Conservation (phyloP, 2,888 invertebrate species). For the Lepidocyrtoides sp. region DNA sequence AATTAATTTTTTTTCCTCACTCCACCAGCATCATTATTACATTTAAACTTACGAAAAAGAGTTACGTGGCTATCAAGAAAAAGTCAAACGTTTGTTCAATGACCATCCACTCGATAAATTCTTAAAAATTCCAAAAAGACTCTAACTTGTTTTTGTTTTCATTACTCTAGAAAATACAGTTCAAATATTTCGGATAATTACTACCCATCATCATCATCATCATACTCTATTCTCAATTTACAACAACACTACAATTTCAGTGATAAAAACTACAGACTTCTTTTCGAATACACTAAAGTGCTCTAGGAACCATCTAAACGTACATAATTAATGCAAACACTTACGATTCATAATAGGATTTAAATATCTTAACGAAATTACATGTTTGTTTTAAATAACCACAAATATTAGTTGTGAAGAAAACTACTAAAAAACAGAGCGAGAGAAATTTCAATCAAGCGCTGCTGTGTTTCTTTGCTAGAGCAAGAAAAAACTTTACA, state of each 20-base stretch:
- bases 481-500: no score
- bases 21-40: background rate
- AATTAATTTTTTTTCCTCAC: background rate
- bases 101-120: constrained; percentile 36
- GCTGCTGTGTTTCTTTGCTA: no score
- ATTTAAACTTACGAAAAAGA: constrained; percentile 8
- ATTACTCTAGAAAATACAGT: no score
- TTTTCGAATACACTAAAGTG: background rate
- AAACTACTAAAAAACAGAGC: background rate
- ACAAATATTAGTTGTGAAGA: no score
- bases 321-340: background rate
- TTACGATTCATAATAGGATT: background rate
- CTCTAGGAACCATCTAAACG: background rate
- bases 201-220: no score
- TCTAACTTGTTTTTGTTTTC: no score
- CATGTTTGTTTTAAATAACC: no score
- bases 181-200: constrained; percentile 11
- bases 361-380: background rate
- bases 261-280: no score
- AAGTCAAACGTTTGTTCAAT: background rate
- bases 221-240: no score
- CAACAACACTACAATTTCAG: no score
- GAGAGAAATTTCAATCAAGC: no score
- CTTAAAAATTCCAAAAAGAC: background rate
- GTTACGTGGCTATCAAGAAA: background rate